phyloP scores from a whole-genome alignment of 92 coral and sea anemone species.

The Heteractis magnifica region DNA sequence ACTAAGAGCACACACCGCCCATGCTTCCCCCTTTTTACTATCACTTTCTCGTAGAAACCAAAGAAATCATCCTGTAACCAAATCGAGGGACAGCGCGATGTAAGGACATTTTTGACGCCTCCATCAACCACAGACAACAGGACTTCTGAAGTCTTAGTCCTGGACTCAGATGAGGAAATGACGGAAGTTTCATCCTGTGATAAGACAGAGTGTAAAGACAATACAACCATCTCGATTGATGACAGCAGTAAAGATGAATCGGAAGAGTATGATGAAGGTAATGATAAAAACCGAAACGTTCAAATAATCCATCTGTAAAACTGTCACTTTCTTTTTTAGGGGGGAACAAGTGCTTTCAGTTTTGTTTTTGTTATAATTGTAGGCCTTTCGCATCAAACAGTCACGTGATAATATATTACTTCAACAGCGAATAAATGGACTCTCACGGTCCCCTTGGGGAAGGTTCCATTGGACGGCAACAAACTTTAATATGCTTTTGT shows the following conservation, averaged over 20 bases:
- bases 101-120: conserved; percentile 52
- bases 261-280: conserved; percentile 18
- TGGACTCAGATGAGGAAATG: conserved; percentile 32
- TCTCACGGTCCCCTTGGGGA: too few relatives aligned
- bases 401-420: too few relatives aligned
- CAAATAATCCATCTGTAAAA: too few relatives aligned
- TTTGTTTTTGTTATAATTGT: too few relatives aligned
- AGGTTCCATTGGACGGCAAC: too few relatives aligned
- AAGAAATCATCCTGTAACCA: conserved; percentile 24
- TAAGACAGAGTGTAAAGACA: conserved; percentile 14
- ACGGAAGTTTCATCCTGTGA: conserved; percentile 6
- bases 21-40: not conserved
- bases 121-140: conserved; percentile 15
- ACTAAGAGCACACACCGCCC: too few relatives aligned
- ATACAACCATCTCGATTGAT: conserved; percentile 2
- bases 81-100: conserved; percentile 59
- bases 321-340: too few relatives aligned
- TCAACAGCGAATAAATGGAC: too few relatives aligned
- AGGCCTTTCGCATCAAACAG: too few relatives aligned
- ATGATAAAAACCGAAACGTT: not conserved
- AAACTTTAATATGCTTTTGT: too few relatives aligned
- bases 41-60: conserved; percentile 21
- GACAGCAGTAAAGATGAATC: conserved; percentile 26
- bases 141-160: not conserved
- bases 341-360: too few relatives aligned